Percentiles rank a stretch among this genome's conserved stretches.
Evolutionary conservation across 2,888 invertebrate genomes (phyloP).

Genomic region (Drosophila mimica): DNA sequence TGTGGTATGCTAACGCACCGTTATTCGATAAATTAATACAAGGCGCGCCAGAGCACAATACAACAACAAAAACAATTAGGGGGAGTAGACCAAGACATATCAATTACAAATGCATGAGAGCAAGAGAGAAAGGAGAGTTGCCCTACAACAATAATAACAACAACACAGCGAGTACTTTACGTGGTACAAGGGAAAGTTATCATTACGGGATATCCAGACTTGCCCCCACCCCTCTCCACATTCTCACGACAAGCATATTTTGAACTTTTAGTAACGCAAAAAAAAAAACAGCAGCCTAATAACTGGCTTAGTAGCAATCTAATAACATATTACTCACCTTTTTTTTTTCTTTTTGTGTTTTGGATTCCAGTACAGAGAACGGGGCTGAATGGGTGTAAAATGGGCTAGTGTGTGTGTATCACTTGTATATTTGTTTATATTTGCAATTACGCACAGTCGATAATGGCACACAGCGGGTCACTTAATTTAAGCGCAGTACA

Average conservation of each 20-base stretch:
- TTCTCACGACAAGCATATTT: slow-evolving; percentile 4
- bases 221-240: background rate
- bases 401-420: slow-evolving; percentile 34
- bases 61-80: slow-evolving; percentile 26
- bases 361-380: slow-evolving; percentile 35
- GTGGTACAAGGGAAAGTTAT: slow-evolving; percentile 54
- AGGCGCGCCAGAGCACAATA: slow-evolving; percentile 32
- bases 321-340: slow-evolving; percentile 72
- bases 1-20: slow-evolving; percentile 37
- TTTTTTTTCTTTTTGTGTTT: slow-evolving; percentile 36
- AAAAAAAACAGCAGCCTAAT: slow-evolving; percentile 28
- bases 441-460: slow-evolving; percentile 29
- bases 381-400: slow-evolving; percentile 35
- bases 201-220: slow-evolving; percentile 22
- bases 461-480: slow-evolving; percentile 24
- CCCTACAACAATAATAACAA: slow-evolving; percentile 29
- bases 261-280: slow-evolving; percentile 28
- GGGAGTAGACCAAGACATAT: slow-evolving; percentile 42
- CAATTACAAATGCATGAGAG: slow-evolving; percentile 26
- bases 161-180: slow-evolving; percentile 31
- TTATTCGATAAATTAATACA: slow-evolving; percentile 46
- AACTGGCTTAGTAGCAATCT: slow-evolving; percentile 61
- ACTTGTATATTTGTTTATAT: slow-evolving; percentile 50
- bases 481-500: slow-evolving; percentile 6
- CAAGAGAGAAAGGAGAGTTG: slow-evolving; percentile 12